These are phyloP conservation scores for Saccopteryx bilineata DNA, from an alignment of 2,113 vertebrate species.

Conservation along the genomic window DNA sequence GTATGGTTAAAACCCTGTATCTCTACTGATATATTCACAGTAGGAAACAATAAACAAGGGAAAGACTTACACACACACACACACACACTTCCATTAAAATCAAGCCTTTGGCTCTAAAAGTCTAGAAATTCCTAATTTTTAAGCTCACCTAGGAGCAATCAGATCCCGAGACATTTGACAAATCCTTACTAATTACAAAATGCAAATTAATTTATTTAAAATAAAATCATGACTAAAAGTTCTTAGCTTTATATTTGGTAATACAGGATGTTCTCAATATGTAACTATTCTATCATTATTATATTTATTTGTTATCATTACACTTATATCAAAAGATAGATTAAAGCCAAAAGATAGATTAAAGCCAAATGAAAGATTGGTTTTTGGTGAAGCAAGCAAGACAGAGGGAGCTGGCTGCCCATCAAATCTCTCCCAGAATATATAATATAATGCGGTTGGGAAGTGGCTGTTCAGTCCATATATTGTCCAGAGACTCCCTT, in stretches of 20 bases:
- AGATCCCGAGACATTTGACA: background rate
- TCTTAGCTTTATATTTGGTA: background rate
- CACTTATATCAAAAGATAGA: background rate
- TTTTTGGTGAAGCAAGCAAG: background rate
- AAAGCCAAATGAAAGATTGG: background rate
- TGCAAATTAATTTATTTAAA: background rate
- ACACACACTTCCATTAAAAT: background rate
- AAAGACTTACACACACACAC: background rate
- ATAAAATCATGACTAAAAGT: background rate
- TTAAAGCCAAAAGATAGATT: background rate
- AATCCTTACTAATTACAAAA: conserved; percentile 12
- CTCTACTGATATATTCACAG: background rate
- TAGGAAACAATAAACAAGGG: background rate
- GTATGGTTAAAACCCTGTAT: background rate
- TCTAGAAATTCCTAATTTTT: background rate
- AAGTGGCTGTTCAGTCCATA: background rate
- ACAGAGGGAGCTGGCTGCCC: background rate
- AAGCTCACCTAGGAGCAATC: background rate
- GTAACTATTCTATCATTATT: background rate
- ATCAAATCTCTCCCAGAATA: background rate
- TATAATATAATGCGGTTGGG: background rate
- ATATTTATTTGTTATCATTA: background rate
- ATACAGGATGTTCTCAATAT: background rate
- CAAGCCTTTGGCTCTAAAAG: background rate
- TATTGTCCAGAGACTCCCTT: background rate